Base-by-base conservation (phyloP, 2,797 vertebrate species). In the Cetoscarus ocellatus region DNA sequence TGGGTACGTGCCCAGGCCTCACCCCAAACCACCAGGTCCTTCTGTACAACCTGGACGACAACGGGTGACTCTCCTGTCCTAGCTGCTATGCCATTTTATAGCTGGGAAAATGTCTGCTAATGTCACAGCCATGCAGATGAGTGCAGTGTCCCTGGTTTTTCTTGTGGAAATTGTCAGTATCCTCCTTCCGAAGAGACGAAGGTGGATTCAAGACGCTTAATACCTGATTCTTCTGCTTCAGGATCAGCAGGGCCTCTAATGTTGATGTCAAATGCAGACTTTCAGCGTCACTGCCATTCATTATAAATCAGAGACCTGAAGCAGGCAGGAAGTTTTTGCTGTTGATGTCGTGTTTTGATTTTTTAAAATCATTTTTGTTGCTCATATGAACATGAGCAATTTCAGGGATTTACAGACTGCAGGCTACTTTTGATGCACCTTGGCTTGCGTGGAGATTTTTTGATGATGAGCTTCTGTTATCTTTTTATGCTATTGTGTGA, bases 41-140 rank as follows among this genome's bases (percentile, higher is more conserved):
- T 68, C 95, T 98, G 86, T 97, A 96, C 91, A 94, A 97, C 87
- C 94, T 98, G 35, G 96, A 96, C 82, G 96, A 95, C 91, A 94
- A 94, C 82, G 93, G 95, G 81, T 94, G 93, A 92, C 39, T 2
- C 17, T 14, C 39, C 19, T 2, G 3, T 10, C 57, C 11, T 45
- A 15, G 1, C 39, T 8, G 15, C 11, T 9, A 5, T 1, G 75
- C 53, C 34, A 53, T 17, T 14, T 17, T 8, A 66, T 17, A 67
- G 35, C 17, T 57, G 68, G 42, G 49, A 51, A 43, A 57, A 47
- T 5, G 0, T 15, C 13, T 14, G 40, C 13, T 35, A 39, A 40
- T 2, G 43, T 42, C 18, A 11, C 10, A 8, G 50, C 19, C 50
- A 35, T 34, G 27, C 50, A 10, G 50, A 51, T 10, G 7, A 13